Percentiles rank a stretch among this genome's conserved stretches.
phyloP scores from a whole-genome alignment of 2,797 vertebrate genomes.

The Smutsia temminckii region DNA sequence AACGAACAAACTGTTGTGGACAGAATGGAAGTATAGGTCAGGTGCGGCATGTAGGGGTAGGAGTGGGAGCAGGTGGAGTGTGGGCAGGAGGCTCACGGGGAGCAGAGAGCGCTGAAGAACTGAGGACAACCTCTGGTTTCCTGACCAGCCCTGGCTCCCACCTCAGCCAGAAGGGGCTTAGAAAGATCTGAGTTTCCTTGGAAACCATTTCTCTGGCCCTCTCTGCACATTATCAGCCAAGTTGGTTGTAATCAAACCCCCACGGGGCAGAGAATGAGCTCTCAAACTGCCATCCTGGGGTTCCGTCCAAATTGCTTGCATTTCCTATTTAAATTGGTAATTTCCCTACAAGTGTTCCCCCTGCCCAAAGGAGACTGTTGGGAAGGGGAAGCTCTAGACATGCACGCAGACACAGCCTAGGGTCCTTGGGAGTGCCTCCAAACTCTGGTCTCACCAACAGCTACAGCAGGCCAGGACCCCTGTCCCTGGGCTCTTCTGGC shows the following conservation, averaged over 20 bases:
- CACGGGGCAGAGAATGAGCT: slow-evolving; percentile 83
- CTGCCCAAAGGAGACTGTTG: slow-evolving; percentile 50
- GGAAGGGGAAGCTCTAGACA: slow-evolving; percentile 20
- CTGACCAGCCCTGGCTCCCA: slow-evolving; percentile 72
- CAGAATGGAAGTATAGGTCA: background rate
- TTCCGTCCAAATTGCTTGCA: slow-evolving; percentile 82
- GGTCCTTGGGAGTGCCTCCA: background rate
- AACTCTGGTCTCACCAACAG: background rate
- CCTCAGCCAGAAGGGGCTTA: slow-evolving; percentile 80
- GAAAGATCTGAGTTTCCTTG: slow-evolving; percentile 84
- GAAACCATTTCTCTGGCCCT: slow-evolving; percentile 84
- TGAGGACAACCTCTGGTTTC: slow-evolving; percentile 62
- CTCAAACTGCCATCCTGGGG: slow-evolving; percentile 82
- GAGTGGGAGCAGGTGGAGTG: background rate
- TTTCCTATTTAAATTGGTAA: slow-evolving; percentile 83
- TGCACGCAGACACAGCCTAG: background rate
- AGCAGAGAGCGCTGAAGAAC: background rate
- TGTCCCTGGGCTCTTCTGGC: background rate
- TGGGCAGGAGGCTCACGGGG: background rate
- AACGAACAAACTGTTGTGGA: background rate
- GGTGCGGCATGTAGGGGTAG: background rate
- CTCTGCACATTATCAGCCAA: slow-evolving; percentile 80
- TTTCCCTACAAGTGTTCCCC: slow-evolving; percentile 56
- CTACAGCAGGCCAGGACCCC: background rate
- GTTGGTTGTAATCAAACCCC: slow-evolving; percentile 87